Conservation (phyloP, 2,113 vertebrate species). For the Pseudorhombus dupliciocellatus region DNA sequence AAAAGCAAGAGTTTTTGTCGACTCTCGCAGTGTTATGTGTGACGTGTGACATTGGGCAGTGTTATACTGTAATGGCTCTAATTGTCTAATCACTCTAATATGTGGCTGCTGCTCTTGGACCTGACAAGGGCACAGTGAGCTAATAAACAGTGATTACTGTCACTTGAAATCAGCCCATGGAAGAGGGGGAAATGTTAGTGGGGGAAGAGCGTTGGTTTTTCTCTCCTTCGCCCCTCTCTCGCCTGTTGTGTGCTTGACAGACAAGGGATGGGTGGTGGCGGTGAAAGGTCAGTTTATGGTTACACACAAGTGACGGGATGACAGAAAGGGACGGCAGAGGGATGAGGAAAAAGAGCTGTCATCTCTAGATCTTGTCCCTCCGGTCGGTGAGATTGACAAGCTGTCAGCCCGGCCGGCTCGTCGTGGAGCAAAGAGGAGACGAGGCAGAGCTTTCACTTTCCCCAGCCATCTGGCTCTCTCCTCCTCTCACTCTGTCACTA, state of each 20-base stretch:
- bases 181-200: conserved; percentile 58
- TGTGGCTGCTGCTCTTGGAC: conserved; percentile 63
- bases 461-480: conserved; percentile 40
- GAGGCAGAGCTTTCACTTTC: conserved; percentile 76
- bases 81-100: conserved; percentile 78
- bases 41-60: conserved; percentile 63
- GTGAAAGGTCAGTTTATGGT: conserved; percentile 83
- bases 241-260: conserved; percentile 72
- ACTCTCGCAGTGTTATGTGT: conserved; percentile 45
- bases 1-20: conserved; percentile 39
- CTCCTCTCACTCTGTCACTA: conserved; percentile 18
- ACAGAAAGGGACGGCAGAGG: conserved; percentile 71
- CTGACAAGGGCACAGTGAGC: conserved; percentile 64
- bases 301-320: conserved; percentile 72
- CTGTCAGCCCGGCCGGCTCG: conserved; percentile 62
- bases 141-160: conserved; percentile 76
- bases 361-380: conserved; percentile 52
- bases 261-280: conserved; percentile 78
- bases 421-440: conserved; percentile 64
- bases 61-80: conserved; percentile 72
- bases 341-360: conserved; percentile 81
- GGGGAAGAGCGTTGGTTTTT: conserved; percentile 12
- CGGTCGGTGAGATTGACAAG: conserved; percentile 74
- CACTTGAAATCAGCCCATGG: conserved; percentile 66
- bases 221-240: neutral